Evolutionary conservation across 2,797 vertebrate species (phyloP).

Genomic region (Gymnoscopelus braueri): DNA sequence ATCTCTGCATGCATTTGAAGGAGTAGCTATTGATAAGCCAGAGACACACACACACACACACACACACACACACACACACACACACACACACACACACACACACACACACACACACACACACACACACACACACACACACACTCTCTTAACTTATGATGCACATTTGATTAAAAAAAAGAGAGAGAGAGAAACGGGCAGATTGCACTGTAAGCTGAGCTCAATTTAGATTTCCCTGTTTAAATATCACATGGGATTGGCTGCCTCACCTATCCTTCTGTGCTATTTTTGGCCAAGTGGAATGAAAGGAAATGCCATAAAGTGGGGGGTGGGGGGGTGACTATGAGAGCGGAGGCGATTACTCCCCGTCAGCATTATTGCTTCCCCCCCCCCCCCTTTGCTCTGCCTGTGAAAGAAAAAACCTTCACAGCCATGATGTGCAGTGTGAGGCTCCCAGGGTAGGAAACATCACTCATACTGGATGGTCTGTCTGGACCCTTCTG

Average conservation of each 20-base stretch:
- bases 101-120: too few species aligned
- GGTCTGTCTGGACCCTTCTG: constrained; percentile 29
- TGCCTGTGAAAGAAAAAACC: constrained; percentile 57
- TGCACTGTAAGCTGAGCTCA: neutral
- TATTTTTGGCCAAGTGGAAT: constrained; percentile 60
- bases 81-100: neutral
- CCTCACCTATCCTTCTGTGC: constrained; percentile 26
- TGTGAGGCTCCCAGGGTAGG: constrained; percentile 41
- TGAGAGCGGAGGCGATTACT: constrained; percentile 64
- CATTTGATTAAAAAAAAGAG: neutral
- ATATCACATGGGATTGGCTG: constrained; percentile 27
- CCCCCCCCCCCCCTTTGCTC: constrained; percentile 27
- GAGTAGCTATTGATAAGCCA: constrained; percentile 55
- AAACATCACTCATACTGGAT: constrained; percentile 39
- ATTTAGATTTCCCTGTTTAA: constrained; percentile 13
- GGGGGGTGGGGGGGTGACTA: constrained; percentile 34
- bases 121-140: neutral
- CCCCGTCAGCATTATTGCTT: constrained; percentile 67
- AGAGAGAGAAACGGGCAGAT: constrained; percentile 1
- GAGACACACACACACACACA: constrained; percentile 23
- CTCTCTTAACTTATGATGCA: constrained; percentile 13
- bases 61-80: neutral
- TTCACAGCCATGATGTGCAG: constrained; percentile 39
- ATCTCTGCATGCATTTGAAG: constrained; percentile 52
- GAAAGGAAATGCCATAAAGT: constrained; percentile 53